Percentiles rank a stretch among this genome's conserved stretches.
phyloP scores from a whole-genome alignment of 2,797 vertebrate genomes.

The Naso thynnoides region DNA sequence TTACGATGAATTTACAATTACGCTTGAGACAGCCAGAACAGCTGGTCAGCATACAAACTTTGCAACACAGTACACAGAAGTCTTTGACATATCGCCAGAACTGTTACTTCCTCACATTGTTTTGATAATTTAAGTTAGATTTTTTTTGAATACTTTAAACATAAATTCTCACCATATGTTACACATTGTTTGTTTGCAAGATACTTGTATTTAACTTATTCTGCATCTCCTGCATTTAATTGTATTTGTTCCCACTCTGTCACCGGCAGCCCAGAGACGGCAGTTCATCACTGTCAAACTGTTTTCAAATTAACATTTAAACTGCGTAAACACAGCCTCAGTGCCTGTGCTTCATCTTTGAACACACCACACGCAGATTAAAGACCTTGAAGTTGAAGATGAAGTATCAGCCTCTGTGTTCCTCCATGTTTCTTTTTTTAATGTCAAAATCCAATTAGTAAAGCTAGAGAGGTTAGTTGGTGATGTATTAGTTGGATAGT shows the following conservation, averaged over 20 bases:
- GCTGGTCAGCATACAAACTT: too few species aligned
- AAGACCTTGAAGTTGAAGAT: not conserved
- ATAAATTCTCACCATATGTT: too few species aligned
- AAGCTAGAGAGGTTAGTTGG: not conserved
- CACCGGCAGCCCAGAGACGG: slow-evolving; percentile 16
- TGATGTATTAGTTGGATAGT: not conserved
- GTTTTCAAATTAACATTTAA: slow-evolving; percentile 49
- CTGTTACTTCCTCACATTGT: too few species aligned
- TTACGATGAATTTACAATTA: too few species aligned
- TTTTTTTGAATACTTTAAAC: too few species aligned
- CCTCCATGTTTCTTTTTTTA: not conserved
- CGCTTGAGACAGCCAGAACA: too few species aligned
- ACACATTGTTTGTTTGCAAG: slow-evolving; percentile 17
- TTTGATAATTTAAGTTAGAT: too few species aligned
- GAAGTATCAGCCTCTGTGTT: not conserved
- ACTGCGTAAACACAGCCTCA: slow-evolving; percentile 36
- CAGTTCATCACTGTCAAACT: slow-evolving; percentile 40
- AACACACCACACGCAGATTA: slow-evolving; percentile 10
- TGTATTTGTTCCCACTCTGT: slow-evolving; percentile 32
- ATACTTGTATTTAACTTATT: slow-evolving; percentile 28
- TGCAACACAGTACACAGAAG: too few species aligned
- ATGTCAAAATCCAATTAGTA: not conserved
- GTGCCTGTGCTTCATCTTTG: slow-evolving; percentile 15
- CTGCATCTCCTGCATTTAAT: slow-evolving; percentile 13
- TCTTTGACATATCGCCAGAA: too few species aligned